Conservation (phyloP, 2,113 vertebrate genomes). For the Procavia capensis region DNA sequence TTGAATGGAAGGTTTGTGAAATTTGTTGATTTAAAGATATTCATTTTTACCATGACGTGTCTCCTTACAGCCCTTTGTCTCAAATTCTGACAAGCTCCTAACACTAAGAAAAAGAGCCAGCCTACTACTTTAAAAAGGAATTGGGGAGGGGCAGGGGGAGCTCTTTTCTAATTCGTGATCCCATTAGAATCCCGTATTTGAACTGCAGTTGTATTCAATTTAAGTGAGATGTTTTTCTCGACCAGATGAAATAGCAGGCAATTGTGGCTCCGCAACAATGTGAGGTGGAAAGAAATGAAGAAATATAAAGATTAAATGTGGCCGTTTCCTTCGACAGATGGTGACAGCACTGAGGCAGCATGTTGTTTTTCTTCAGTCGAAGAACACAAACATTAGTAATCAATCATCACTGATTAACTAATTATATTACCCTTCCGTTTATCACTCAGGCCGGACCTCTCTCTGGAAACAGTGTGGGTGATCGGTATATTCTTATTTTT, state of each 20-base stretch:
- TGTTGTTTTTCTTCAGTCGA: conserved; percentile 87
- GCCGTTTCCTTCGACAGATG: conserved; percentile 88
- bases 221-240: conserved; percentile 81
- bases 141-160: not conserved
- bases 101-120: conserved; percentile 48
- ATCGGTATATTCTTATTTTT: conserved; percentile 68
- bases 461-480: conserved; percentile 67
- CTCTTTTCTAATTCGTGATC: conserved; percentile 66
- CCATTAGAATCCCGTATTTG: conserved; percentile 76
- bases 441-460: conserved; percentile 82
- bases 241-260: conserved; percentile 71
- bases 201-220: conserved; percentile 73
- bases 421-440: conserved; percentile 86
- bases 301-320: conserved; percentile 84
- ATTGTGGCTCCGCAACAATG: conserved; percentile 71
- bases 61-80: conserved; percentile 73
- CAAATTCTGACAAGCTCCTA: conserved; percentile 68
- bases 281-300: conserved; percentile 64
- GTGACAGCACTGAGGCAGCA: conserved; percentile 83
- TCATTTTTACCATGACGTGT: conserved; percentile 63
- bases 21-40: conserved; percentile 71
- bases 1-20: conserved; percentile 67
- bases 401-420: conserved; percentile 90
- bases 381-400: conserved; percentile 86
- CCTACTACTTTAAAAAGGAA: conserved; percentile 54